These are phyloP conservation scores for Palythoa grandiflora DNA, from an alignment of 92 coral and sea anemone species.

Conservation along the genomic window DNA sequence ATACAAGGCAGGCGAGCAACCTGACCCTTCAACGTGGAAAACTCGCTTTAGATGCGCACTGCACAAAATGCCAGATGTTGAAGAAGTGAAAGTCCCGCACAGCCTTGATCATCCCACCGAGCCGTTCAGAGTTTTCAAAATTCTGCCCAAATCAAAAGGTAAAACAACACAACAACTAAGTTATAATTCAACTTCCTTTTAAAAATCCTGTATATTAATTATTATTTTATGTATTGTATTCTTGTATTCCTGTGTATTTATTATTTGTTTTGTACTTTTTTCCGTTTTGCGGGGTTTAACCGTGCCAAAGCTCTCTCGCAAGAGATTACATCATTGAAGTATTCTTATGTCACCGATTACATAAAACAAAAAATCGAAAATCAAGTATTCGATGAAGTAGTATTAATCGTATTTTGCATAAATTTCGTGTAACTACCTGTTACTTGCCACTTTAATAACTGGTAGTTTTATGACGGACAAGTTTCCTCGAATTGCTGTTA, in stretches of 20 bases:
- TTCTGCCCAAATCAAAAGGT: conserved; percentile 74
- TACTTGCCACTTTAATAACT: background rate
- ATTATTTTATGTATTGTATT: background rate
- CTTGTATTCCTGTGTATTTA: background rate
- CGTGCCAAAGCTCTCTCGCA: background rate
- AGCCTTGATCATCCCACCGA: conserved; percentile 85
- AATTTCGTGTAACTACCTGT: background rate
- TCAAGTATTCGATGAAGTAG: background rate
- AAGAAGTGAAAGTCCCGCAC: conserved; percentile 83
- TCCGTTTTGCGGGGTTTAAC: background rate
- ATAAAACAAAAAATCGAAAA: conserved; percentile 13
- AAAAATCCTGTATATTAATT: background rate
- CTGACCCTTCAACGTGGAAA: conserved; percentile 99
- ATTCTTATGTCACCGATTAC: background rate
- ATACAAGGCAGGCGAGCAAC: conserved; percentile 88
- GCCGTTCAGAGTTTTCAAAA: conserved; percentile 91
- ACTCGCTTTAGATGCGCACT: conserved; percentile 96
- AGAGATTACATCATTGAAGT: background rate
- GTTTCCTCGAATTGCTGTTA: background rate
- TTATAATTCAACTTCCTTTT: background rate
- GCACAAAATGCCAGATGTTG: conserved; percentile 95
- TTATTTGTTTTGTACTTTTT: too few relatives aligned
- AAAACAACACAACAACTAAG: background rate
- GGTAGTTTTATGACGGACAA: background rate
- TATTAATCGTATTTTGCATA: background rate